phyloP scores from a whole-genome alignment of 1,140 invertebrate genomes.

The Ceratoteleas bidentatus region DNA sequence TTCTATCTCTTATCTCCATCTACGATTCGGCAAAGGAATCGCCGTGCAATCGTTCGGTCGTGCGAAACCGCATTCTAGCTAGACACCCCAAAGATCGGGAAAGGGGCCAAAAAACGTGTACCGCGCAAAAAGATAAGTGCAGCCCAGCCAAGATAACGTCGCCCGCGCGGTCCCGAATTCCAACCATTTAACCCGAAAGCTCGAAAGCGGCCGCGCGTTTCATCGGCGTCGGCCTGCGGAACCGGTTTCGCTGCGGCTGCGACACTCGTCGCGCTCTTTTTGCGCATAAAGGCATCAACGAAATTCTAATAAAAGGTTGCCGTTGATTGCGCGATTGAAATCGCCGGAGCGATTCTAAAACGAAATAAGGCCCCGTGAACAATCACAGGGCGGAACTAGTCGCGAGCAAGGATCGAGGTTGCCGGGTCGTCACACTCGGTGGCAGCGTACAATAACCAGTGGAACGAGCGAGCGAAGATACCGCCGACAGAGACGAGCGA shows the following conservation, averaged over 20 bases:
- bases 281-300: slow-evolving; percentile 44
- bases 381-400: slow-evolving; percentile 65
- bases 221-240: slow-evolving; percentile 16
- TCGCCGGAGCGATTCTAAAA: slow-evolving; percentile 62
- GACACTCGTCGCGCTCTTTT: slow-evolving; percentile 6
- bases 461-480: slow-evolving; percentile 67
- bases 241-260: slow-evolving; percentile 30
- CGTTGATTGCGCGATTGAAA: slow-evolving; percentile 62
- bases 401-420: slow-evolving; percentile 73
- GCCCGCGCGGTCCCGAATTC: slow-evolving; percentile 30
- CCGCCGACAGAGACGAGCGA: slow-evolving; percentile 53
- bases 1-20: too few species aligned
- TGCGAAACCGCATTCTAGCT: too few species aligned
- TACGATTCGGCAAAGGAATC: too few species aligned
- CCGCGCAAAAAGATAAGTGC: too few species aligned
- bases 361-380: slow-evolving; percentile 62
- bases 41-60: too few species aligned
- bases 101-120: too few species aligned
- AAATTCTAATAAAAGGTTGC: slow-evolving; percentile 62
- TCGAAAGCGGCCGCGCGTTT: slow-evolving; percentile 29
- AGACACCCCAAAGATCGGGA: too few species aligned
- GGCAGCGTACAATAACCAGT: slow-evolving; percentile 74
- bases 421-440: slow-evolving; percentile 76
- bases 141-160: neutral
- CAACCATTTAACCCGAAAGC: slow-evolving; percentile 35